phyloP scores from a whole-genome alignment of 2,797 vertebrate species.

The Gadopsis marmoratus region DNA sequence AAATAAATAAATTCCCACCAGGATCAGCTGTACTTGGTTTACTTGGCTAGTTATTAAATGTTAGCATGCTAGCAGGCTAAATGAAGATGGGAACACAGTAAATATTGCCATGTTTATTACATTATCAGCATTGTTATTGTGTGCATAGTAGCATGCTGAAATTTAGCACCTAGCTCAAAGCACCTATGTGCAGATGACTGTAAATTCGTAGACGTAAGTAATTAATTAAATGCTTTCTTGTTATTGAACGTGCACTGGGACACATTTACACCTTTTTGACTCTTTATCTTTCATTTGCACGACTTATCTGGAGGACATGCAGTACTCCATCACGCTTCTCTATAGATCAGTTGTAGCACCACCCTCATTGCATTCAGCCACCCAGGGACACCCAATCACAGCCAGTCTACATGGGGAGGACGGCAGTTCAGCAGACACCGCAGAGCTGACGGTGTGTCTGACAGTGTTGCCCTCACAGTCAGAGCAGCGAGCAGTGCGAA shows the following conservation, averaged over 20 bases:
- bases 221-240: background rate
- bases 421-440: constrained; percentile 2
- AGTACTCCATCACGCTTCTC: constrained; percentile 3
- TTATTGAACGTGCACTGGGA: background rate
- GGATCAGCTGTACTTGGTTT: background rate
- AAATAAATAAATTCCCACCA: too few species aligned
- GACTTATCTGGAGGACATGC: background rate
- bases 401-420: background rate
- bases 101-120: background rate
- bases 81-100: background rate
- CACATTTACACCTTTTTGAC: background rate
- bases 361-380: background rate
- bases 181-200: background rate
- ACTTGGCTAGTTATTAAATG: background rate
- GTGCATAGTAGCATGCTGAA: background rate
- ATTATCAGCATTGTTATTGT: background rate
- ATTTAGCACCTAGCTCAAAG: background rate
- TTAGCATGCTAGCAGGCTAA: constrained; percentile 1
- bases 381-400: constrained; percentile 18
- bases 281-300: background rate
- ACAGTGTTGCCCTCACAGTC: constrained; percentile 31
- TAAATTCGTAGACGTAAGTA: too few species aligned
- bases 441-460: constrained; percentile 16
- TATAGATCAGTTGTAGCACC: background rate
- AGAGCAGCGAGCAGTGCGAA: constrained; percentile 12